These are phyloP conservation scores for Benthochromis sp. DNA, from an alignment of 2,113 vertebrate species.

Conservation along the genomic window DNA sequence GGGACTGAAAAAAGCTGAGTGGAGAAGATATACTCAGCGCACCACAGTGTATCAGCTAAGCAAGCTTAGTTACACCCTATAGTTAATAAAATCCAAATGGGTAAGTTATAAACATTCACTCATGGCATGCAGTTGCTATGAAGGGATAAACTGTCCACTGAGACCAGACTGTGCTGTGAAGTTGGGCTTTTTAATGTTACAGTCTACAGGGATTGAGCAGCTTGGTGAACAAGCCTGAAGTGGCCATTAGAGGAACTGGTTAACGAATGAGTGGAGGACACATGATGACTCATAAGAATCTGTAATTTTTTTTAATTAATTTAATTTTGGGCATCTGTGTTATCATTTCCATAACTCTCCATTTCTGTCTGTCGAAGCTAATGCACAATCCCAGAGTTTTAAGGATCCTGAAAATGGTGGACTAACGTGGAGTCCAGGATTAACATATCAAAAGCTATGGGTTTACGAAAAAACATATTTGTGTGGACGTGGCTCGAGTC, in stretches of 20 bases:
- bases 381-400: neutral
- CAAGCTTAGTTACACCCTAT: neutral
- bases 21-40: neutral
- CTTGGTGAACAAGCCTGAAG: neutral
- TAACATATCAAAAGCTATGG: neutral
- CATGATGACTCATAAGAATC: neutral
- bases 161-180: neutral
- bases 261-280: neutral
- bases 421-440: neutral
- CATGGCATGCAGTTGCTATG: neutral
- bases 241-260: neutral
- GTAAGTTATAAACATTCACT: neutral
- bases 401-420: neutral
- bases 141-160: neutral
- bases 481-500: neutral
- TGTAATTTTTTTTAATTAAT: neutral
- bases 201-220: neutral
- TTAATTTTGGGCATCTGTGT: neutral
- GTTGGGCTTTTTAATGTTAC: neutral
- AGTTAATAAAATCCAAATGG: neutral
- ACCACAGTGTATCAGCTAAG: neutral
- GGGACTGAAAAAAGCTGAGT: neutral
- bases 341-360: neutral
- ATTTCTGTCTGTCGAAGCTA: neutral
- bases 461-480: neutral